Percentiles rank a stretch among this genome's conserved stretches.
Evolutionary conservation across 2,797 vertebrate species (phyloP).

Genomic region (Onychomys torridus): DNA sequence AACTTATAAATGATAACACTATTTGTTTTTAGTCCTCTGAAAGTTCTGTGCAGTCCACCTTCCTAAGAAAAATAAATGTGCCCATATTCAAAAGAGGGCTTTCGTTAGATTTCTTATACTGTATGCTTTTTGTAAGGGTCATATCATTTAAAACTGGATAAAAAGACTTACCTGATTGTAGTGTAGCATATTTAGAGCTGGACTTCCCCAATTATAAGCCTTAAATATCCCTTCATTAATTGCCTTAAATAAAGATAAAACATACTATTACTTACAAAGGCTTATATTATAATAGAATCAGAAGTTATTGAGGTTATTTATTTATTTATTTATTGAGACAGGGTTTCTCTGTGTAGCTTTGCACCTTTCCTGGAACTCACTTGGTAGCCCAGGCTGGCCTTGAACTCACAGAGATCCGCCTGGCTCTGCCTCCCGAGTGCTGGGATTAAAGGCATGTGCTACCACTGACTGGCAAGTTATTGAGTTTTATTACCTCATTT

Average conservation of each 20-base stretch:
- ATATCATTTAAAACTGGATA: neutral
- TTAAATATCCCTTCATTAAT: slow-evolving; percentile 7
- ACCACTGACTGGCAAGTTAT: too few species aligned
- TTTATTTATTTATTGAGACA: too few species aligned
- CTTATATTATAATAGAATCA: neutral
- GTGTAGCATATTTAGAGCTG: slow-evolving; percentile 40
- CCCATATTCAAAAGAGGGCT: neutral
- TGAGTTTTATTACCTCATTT: neutral
- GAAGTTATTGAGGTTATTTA: neutral
- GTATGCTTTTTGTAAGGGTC: neutral
- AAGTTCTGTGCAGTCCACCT: neutral
- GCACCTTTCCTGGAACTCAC: too few species aligned
- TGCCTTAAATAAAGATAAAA: neutral
- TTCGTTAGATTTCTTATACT: neutral
- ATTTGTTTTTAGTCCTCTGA: neutral
- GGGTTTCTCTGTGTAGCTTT: too few species aligned
- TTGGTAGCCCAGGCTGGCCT: too few species aligned
- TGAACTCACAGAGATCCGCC: too few species aligned
- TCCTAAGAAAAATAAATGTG: neutral
- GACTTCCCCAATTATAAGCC: slow-evolving; percentile 57
- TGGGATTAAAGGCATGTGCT: too few species aligned
- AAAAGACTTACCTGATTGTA: slow-evolving; percentile 70
- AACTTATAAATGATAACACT: neutral
- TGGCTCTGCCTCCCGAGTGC: too few species aligned
- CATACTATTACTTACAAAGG: neutral